Evolutionary conservation across 1,140 invertebrate genomes (phyloP).

Genomic region (Drusus annulatus): DNA sequence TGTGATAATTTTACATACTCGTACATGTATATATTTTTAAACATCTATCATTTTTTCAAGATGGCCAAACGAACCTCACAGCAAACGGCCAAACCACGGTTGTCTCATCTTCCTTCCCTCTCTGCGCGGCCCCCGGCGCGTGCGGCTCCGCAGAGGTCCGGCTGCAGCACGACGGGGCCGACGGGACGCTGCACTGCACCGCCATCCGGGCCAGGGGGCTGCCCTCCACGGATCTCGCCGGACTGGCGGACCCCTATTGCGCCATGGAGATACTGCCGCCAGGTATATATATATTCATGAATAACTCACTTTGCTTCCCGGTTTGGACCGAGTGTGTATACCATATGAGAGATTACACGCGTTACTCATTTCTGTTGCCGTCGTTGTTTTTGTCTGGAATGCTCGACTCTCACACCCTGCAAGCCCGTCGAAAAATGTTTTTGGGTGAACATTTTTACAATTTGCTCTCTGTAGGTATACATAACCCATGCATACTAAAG

Average conservation of each 20-base stretch:
- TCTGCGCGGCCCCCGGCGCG: neutral
- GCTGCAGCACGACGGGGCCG: slow-evolving; percentile 62
- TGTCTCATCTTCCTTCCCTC: neutral
- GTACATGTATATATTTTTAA: too few relatives aligned
- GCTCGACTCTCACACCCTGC: too few relatives aligned
- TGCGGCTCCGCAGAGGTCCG: slow-evolving; percentile 54
- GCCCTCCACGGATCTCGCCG: slow-evolving; percentile 90
- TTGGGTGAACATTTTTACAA: too few relatives aligned
- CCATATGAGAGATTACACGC: too few relatives aligned
- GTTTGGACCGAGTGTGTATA: too few relatives aligned
- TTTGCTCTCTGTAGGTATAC: too few relatives aligned
- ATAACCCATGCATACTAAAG: too few relatives aligned
- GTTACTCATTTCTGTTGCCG: too few relatives aligned
- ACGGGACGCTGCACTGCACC: slow-evolving; percentile 84
- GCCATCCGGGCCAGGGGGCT: slow-evolving; percentile 83
- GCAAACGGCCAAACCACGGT: slow-evolving; percentile 3
- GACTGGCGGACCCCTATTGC: slow-evolving; percentile 93
- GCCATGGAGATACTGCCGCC: slow-evolving; percentile 88
- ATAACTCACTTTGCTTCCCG: too few relatives aligned
- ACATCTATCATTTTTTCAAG: neutral
- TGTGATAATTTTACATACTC: too few relatives aligned
- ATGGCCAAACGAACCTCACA: slow-evolving; percentile 11
- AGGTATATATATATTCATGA: slow-evolving; percentile 63
- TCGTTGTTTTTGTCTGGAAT: too few relatives aligned
- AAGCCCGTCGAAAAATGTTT: too few relatives aligned